Conservation (phyloP, 2,888 invertebrate species). For the Hirtodrosophila trivittata region DNA sequence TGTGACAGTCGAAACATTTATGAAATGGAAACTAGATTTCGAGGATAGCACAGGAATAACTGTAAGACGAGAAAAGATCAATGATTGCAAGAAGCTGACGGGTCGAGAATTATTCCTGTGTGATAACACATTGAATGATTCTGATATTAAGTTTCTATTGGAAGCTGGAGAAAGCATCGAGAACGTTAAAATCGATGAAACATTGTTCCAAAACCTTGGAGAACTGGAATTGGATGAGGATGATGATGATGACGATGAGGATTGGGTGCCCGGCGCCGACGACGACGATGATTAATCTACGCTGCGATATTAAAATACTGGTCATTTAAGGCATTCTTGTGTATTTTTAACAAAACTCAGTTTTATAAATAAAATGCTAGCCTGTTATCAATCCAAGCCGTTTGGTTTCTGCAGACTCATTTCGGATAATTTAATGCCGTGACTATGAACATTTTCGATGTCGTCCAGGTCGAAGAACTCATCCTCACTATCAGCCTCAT, state of each 20-base stretch:
- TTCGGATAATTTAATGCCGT: conserved; percentile 74
- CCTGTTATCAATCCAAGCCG: conserved; percentile 60
- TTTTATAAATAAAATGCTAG: conserved; percentile 55
- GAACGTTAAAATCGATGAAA: conserved; percentile 95
- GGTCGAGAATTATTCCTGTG: conserved; percentile 96
- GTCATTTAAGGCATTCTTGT: conserved; percentile 53
- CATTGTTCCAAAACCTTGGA: conserved; percentile 94
- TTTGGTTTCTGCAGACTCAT: conserved; percentile 63
- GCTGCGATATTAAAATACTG: conserved; percentile 37
- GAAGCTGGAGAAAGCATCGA: conserved; percentile 87
- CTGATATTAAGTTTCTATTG: conserved; percentile 97
- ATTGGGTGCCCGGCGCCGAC: conserved; percentile 86
- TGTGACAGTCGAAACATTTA: conserved; percentile 97
- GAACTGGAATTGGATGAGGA: conserved; percentile 87
- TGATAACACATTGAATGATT: conserved; percentile 96
- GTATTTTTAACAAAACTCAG: conserved; percentile 39
- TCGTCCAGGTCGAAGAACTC: conserved; percentile 89
- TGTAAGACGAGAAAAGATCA: conserved; percentile 88
- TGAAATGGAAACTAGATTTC: conserved; percentile 96
- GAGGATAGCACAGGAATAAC: conserved; percentile 93
- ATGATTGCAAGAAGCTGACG: conserved; percentile 92
- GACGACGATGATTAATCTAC: conserved; percentile 63
- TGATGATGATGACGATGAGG: conserved; percentile 86
- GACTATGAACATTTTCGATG: conserved; percentile 84
- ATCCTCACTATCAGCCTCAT: conserved; percentile 85